A percentile compares a stretch with the other conserved stretches of the same genome.
These are phyloP conservation scores for Goniozus legneri DNA, from an alignment of 1,140 invertebrate species.

Conservation along the genomic window DNA sequence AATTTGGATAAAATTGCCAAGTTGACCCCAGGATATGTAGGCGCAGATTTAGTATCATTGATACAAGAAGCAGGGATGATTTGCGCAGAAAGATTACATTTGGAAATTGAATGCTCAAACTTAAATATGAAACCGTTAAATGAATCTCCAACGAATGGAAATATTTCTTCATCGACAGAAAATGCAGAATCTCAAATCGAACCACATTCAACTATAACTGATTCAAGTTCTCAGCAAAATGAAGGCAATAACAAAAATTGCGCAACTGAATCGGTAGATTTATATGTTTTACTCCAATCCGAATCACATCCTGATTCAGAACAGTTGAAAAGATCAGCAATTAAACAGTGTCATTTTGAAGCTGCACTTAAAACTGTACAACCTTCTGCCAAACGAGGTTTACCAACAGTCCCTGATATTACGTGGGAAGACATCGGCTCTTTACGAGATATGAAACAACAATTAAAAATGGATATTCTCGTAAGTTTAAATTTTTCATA, in stretches of 20 bases:
- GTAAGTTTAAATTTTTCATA: slow-evolving; percentile 54
- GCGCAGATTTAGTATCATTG: slow-evolving; percentile 86
- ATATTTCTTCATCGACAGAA: slow-evolving; percentile 5
- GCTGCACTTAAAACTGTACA: slow-evolving; percentile 79
- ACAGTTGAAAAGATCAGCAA: slow-evolving; percentile 61
- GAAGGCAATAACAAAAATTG: slow-evolving; percentile 4
- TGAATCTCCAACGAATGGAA: not conserved
- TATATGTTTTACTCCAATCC: too few relatives aligned
- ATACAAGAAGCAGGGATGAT: slow-evolving; percentile 81
- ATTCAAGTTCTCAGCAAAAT: too few relatives aligned
- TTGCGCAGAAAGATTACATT: too few relatives aligned
- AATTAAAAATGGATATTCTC: slow-evolving; percentile 87
- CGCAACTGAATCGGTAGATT: too few relatives aligned
- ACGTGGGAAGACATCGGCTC: slow-evolving; percentile 98
- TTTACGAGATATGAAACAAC: slow-evolving; percentile 79
- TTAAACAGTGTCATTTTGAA: slow-evolving; percentile 74
- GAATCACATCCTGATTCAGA: slow-evolving; percentile 57
- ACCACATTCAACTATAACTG: slow-evolving; percentile 5
- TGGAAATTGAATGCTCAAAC: too few relatives aligned
- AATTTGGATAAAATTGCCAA: slow-evolving; percentile 72
- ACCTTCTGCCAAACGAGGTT: slow-evolving; percentile 93
- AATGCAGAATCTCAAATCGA: slow-evolving; percentile 7
- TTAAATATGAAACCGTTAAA: not conserved
- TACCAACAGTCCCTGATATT: slow-evolving; percentile 94
- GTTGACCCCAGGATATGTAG: slow-evolving; percentile 93